phyloP scores from a whole-genome alignment of 2,113 vertebrate genomes.

The Ploceus nigricollis region DNA sequence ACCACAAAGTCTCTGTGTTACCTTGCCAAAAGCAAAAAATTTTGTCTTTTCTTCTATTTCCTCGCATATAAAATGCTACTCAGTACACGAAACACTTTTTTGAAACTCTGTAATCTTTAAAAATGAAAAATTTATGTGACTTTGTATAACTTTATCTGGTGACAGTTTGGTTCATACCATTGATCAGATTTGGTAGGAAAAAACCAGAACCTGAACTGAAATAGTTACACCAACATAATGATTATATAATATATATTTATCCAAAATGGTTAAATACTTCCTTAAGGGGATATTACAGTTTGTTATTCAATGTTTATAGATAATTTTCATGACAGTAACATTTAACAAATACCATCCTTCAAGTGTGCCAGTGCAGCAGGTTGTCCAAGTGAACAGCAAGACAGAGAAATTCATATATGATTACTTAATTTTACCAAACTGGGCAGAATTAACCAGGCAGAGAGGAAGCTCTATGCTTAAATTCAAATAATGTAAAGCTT shows the following conservation, averaged over 20 bases:
- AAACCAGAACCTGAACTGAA: neutral
- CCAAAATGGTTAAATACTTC: neutral
- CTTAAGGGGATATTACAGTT: neutral
- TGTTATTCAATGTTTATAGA: neutral
- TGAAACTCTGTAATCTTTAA: conserved; percentile 25
- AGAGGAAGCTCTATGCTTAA: neutral
- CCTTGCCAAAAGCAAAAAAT: conserved; percentile 67
- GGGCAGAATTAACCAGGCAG: neutral
- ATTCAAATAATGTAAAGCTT: neutral
- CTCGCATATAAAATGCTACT: conserved; percentile 3
- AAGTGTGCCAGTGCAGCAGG: neutral
- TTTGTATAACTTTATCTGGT: neutral
- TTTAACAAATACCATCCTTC: neutral
- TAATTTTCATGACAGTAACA: neutral
- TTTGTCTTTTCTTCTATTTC: conserved; percentile 45
- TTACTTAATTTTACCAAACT: neutral
- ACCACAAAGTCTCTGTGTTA: conserved; percentile 68
- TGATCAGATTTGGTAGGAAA: neutral
- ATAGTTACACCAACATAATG: neutral
- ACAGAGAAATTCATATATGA: neutral
- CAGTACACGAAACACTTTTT: conserved; percentile 33
- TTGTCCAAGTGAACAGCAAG: neutral
- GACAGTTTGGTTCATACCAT: neutral
- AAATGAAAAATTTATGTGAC: conserved; percentile 27
- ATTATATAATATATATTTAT: neutral